Conservation (phyloP, 2,888 invertebrate species). For the Dicyrtoma fusca region DNA sequence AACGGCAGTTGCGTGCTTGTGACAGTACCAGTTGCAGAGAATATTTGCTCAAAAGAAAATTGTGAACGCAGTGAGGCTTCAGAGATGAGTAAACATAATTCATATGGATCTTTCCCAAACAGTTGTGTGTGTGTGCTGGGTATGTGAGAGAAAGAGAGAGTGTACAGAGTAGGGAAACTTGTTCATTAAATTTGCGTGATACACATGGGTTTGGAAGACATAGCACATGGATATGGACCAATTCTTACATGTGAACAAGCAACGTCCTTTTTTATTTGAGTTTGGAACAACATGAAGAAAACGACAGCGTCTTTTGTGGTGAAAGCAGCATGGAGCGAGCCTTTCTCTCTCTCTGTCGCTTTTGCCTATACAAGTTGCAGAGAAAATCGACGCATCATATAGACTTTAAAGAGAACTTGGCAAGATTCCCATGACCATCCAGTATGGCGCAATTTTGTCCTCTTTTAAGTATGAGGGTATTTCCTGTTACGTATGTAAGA, state of each 20-base stretch:
- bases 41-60: not conserved
- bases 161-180: not conserved
- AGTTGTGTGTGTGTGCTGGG: not conserved
- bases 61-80: not conserved
- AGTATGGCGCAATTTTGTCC: constrained; percentile 42
- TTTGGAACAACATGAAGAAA: too few relatives aligned
- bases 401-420: constrained; percentile 29
- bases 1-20: too few relatives aligned
- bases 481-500: constrained; percentile 41
- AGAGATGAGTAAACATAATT: too few relatives aligned
- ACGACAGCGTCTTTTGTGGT: not conserved
- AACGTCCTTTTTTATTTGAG: too few relatives aligned
- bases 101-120: not conserved
- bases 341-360: not conserved
- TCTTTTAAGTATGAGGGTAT: constrained; percentile 39
- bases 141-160: constrained; percentile 1
- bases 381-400: not conserved
- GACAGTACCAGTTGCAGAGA: too few relatives aligned
- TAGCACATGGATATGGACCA: not conserved
- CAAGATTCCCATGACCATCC: constrained; percentile 35
- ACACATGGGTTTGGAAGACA: not conserved
- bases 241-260: not conserved
- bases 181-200: not conserved
- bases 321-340: not conserved
- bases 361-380: constrained; percentile 2